phyloP scores from a whole-genome alignment of 2,888 invertebrate species.

The Byasa hedistus region DNA sequence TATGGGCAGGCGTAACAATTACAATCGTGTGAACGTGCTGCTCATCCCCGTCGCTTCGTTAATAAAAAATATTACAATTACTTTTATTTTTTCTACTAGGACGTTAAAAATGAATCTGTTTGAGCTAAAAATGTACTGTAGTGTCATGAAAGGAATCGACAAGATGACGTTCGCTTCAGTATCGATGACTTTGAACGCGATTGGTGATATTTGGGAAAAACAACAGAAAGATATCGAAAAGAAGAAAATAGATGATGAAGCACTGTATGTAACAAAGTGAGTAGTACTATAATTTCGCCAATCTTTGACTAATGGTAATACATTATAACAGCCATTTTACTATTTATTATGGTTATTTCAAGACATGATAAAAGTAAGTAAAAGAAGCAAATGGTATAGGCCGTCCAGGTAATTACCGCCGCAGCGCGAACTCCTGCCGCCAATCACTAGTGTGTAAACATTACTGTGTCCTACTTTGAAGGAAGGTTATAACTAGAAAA shows the following conservation, averaged over 20 bases:
- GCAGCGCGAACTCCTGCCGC: too few relatives aligned
- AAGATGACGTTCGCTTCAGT: slow-evolving; percentile 67
- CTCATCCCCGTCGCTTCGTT: too few relatives aligned
- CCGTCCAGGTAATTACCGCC: too few relatives aligned
- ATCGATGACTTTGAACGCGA: slow-evolving; percentile 77
- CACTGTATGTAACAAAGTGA: slow-evolving; percentile 86
- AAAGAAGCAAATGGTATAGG: neutral
- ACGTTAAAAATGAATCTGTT: slow-evolving; percentile 84
- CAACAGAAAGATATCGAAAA: slow-evolving; percentile 85
- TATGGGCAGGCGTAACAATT: too few relatives aligned
- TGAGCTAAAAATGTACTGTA: slow-evolving; percentile 84
- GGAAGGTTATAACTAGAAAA: too few relatives aligned
- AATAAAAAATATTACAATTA: neutral
- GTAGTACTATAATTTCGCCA: slow-evolving; percentile 28
- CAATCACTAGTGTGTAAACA: too few relatives aligned
- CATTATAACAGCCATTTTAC: neutral
- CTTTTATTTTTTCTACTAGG: slow-evolving; percentile 49
- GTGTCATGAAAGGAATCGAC: slow-evolving; percentile 74
- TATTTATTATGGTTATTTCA: neutral
- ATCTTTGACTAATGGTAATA: too few relatives aligned
- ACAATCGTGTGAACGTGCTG: too few relatives aligned
- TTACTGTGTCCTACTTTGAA: too few relatives aligned
- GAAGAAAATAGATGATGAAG: slow-evolving; percentile 86
- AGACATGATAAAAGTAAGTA: neutral
- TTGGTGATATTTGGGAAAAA: slow-evolving; percentile 87